These are phyloP conservation scores for Lagopus leucura DNA, from an alignment of 2,113 vertebrate species.

Conservation along the genomic window DNA sequence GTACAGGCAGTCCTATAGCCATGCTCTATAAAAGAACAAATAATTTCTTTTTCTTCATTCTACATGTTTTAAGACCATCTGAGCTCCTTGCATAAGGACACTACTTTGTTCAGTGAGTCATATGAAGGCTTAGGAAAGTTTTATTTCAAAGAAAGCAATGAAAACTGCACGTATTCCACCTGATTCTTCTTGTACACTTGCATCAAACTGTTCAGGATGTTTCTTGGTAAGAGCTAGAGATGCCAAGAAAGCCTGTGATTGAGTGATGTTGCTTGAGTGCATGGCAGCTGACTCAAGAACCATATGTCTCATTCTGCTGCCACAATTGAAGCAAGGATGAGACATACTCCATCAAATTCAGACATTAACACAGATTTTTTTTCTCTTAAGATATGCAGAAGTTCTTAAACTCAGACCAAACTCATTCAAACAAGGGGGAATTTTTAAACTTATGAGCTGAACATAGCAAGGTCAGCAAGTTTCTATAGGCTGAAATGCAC, in stretches of 20 bases:
- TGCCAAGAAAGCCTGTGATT: not conserved
- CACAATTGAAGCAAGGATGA: not conserved
- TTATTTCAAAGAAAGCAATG: not conserved
- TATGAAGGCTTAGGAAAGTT: not conserved
- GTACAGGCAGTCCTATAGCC: not conserved
- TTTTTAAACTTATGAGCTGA: not conserved
- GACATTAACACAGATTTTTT: not conserved
- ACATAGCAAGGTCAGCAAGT: not conserved
- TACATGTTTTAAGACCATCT: not conserved
- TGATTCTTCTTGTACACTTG: not conserved
- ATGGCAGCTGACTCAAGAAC: not conserved
- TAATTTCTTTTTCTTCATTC: not conserved
- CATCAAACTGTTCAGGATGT: not conserved
- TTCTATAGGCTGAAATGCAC: not conserved
- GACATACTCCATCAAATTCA: not conserved
- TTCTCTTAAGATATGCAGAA: not conserved
- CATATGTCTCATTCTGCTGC: not conserved
- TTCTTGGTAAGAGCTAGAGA: not conserved
- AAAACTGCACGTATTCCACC: not conserved
- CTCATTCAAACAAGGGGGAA: not conserved
- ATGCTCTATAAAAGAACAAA: not conserved
- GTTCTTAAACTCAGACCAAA: not conserved
- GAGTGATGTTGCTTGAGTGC: not conserved
- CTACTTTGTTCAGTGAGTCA: not conserved
- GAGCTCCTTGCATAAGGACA: not conserved